phyloP scores from a whole-genome alignment of 2,888 invertebrate species.

The Julus scandinavius region DNA sequence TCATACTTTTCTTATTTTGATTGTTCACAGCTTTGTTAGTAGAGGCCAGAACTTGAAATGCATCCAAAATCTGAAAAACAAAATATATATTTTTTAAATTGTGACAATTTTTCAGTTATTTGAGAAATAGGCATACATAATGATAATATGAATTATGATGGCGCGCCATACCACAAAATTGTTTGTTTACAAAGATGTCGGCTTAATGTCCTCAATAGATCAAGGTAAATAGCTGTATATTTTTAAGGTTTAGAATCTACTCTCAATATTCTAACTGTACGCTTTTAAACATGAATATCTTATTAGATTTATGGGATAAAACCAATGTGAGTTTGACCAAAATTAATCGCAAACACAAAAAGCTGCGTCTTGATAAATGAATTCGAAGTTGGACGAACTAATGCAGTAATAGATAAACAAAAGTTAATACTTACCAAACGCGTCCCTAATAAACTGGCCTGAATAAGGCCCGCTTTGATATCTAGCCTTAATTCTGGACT shows the following conservation, averaged over 20 bases:
- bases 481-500: background rate
- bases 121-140: too few species aligned
- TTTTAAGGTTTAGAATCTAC: too few species aligned
- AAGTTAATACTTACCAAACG: slow-evolving; percentile 37
- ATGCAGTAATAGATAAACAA: background rate
- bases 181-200: slow-evolving; percentile 9
- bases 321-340: too few species aligned
- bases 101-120: too few species aligned
- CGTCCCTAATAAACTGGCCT: slow-evolving; percentile 49
- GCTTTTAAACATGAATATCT: too few species aligned
- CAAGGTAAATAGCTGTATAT: background rate
- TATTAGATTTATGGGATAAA: too few species aligned
- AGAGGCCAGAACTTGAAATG: slow-evolving; percentile 11
- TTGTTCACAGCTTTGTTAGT: slow-evolving; percentile 41
- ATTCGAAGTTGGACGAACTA: background rate
- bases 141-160: background rate
- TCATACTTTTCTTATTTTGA: slow-evolving; percentile 23
- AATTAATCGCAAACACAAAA: too few species aligned
- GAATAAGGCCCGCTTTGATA: slow-evolving; percentile 8
- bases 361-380: too few species aligned
- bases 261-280: too few species aligned
- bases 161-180: background rate
- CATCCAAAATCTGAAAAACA: slow-evolving; percentile 49
- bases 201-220: background rate
- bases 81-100: too few species aligned